Evolutionary conservation across 2,888 invertebrate species (phyloP).

Genomic region (Acrobasis consociella): DNA sequence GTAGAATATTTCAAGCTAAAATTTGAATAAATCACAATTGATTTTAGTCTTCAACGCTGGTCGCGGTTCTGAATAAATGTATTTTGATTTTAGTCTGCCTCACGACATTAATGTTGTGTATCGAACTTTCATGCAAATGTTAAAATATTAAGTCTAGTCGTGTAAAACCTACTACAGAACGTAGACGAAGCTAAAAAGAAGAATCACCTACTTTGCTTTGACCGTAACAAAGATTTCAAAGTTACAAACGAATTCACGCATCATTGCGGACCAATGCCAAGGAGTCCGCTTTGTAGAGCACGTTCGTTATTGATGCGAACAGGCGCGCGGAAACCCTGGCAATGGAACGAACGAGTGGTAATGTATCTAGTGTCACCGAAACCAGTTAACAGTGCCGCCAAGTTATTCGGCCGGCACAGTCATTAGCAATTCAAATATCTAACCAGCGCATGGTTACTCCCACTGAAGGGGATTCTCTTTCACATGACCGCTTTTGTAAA

Average conservation of each 20-base stretch:
- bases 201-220: background rate
- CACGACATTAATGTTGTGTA: too few species aligned
- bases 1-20: too few species aligned
- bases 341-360: constrained; percentile 44
- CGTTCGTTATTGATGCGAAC: constrained; percentile 25
- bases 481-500: constrained; percentile 76
- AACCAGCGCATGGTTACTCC: constrained; percentile 64
- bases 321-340: constrained; percentile 27
- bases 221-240: constrained; percentile 24
- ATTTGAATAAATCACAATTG: too few species aligned
- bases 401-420: constrained; percentile 67
- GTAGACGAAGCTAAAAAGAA: background rate
- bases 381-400: constrained; percentile 60
- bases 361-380: constrained; percentile 56
- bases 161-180: background rate
- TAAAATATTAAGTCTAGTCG: too few species aligned
- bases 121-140: too few species aligned
- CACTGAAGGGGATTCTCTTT: constrained; percentile 64
- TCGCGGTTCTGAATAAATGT: too few species aligned
- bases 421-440: constrained; percentile 79
- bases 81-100: too few species aligned
- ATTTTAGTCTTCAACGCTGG: too few species aligned
- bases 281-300: constrained; percentile 22
- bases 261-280: constrained; percentile 5
- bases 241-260: constrained; percentile 24